These are phyloP conservation scores for Illadopsis cleaveri DNA, from an alignment of 2,113 vertebrate genomes.

Conservation along the genomic window DNA sequence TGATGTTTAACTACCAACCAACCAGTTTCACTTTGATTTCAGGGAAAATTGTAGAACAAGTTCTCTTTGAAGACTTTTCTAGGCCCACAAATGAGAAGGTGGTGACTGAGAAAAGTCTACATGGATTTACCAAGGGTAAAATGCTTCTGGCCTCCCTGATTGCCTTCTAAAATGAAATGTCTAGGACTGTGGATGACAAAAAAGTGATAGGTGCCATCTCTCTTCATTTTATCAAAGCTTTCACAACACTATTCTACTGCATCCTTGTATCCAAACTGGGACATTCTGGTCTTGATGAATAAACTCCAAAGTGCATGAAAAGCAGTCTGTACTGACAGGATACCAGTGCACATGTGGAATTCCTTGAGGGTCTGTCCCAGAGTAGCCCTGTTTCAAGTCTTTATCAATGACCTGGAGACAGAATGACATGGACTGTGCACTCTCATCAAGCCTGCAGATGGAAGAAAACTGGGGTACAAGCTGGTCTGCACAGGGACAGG, in stretches of 20 bases:
- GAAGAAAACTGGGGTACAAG: background rate
- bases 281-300: background rate
- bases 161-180: background rate
- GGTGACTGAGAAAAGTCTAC: background rate
- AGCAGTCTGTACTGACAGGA: background rate
- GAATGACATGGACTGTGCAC: background rate
- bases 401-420: background rate
- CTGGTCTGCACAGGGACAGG: background rate
- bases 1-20: background rate
- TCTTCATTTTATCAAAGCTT: background rate
- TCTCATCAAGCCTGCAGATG: background rate
- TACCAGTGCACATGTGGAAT: background rate
- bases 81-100: background rate
- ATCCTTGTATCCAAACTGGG: background rate
- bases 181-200: background rate
- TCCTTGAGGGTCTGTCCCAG: background rate
- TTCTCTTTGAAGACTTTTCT: background rate
- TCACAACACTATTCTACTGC: background rate
- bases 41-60: background rate
- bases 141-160: background rate
- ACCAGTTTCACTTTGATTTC: background rate
- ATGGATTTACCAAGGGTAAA: background rate
- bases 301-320: background rate
- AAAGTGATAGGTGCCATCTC: background rate
- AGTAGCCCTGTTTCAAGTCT: background rate